Percentiles rank a stretch among this genome's conserved stretches.
These are phyloP conservation scores for Apis laboriosa DNA, from an alignment of 1,140 invertebrate genomes.

Conservation along the genomic window DNA sequence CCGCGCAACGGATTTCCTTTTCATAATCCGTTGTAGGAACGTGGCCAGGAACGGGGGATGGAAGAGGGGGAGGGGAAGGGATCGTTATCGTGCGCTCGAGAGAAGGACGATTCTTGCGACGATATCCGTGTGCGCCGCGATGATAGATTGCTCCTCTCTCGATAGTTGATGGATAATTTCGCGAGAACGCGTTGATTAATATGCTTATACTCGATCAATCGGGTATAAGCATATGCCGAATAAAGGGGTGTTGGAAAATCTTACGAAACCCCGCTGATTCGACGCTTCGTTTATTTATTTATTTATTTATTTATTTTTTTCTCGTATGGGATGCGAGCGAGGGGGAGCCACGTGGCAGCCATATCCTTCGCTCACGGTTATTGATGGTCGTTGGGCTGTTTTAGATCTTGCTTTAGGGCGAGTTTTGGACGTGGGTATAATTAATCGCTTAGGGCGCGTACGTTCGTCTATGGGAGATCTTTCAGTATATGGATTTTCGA, in stretches of 20 bases:
- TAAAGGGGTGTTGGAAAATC: constrained; percentile 35
- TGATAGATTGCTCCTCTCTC: constrained; percentile 49
- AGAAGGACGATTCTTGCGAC: constrained; percentile 37
- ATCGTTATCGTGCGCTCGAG: constrained; percentile 23
- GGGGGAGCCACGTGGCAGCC: too few species aligned
- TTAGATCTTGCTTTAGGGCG: background rate
- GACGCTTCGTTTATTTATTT: background rate
- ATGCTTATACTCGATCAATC: constrained; percentile 38
- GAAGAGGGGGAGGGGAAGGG: background rate
- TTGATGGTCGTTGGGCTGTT: background rate
- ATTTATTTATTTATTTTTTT: too few species aligned
- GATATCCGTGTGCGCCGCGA: background rate
- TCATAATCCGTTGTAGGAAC: constrained; percentile 74
- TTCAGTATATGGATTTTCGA: too few species aligned
- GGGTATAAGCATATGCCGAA: background rate
- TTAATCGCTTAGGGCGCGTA: background rate
- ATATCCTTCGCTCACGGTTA: background rate
- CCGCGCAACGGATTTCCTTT: constrained; percentile 75
- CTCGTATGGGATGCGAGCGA: too few species aligned
- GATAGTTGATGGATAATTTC: constrained; percentile 48
- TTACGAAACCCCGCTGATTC: constrained; percentile 5
- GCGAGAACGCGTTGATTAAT: constrained; percentile 42
- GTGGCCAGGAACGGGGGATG: constrained; percentile 39
- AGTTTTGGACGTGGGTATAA: too few species aligned
- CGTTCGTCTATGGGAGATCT: too few species aligned